These are phyloP conservation scores for Pecten maximus DNA, from an alignment of 2,888 invertebrate genomes.

Conservation along the genomic window DNA sequence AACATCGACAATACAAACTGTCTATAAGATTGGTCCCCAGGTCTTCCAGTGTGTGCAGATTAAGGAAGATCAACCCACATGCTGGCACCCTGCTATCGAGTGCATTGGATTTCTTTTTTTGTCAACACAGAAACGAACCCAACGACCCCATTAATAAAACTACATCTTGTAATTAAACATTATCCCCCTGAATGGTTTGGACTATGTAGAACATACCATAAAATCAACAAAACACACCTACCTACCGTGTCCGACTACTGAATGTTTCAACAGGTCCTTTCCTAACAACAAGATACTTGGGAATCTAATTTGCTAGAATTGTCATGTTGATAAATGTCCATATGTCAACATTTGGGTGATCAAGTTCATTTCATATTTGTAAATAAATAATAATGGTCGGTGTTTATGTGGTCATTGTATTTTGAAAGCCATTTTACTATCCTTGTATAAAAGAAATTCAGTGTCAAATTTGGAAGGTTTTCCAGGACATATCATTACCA, in stretches of 20 bases:
- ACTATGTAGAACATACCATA: not conserved
- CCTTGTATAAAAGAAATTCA: not conserved
- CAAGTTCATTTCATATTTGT: not conserved
- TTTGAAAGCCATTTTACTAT: not conserved
- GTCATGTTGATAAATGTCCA: not conserved
- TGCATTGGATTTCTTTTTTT: not conserved
- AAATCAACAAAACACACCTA: slow-evolving; percentile 10
- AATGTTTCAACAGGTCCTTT: not conserved
- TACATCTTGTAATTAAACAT: slow-evolving; percentile 4
- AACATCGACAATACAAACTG: not conserved
- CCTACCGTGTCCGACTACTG: not conserved
- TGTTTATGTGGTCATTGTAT: not conserved
- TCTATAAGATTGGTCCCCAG: not conserved
- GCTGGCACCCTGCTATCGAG: not conserved
- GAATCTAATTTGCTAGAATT: not conserved
- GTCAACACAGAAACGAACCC: not conserved
- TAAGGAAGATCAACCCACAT: not conserved
- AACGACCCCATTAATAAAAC: slow-evolving; percentile 16
- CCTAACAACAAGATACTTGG: not conserved
- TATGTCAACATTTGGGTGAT: slow-evolving; percentile 7
- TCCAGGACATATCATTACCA: not conserved
- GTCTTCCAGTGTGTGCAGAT: not conserved
- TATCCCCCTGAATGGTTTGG: not conserved
- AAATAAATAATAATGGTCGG: not conserved
- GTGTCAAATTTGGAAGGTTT: not conserved